These are phyloP conservation scores for Palloptera scutellata DNA, from an alignment of 2,888 invertebrate genomes.

Conservation along the genomic window DNA sequence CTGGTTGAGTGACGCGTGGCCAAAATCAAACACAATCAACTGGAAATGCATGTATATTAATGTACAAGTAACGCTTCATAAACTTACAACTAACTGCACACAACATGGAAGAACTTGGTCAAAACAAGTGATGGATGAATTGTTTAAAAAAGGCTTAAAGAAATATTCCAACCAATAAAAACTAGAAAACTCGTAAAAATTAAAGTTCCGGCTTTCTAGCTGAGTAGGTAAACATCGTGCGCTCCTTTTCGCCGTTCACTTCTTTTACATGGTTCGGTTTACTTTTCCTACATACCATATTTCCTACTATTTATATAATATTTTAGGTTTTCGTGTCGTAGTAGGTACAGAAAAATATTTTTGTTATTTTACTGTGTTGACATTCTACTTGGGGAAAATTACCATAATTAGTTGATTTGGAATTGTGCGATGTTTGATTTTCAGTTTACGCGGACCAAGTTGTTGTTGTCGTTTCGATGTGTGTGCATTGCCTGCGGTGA, in stretches of 20 bases:
- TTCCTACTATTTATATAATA: conserved; percentile 15
- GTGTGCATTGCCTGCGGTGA: conserved; percentile 15
- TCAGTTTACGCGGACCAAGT: conserved; percentile 9
- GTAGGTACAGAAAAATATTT: neutral
- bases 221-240: no score
- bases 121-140: no score
- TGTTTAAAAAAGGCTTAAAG: no score
- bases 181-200: neutral
- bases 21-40: conserved; percentile 53
- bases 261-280: conserved; percentile 35
- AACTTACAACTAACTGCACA: neutral
- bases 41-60: no score
- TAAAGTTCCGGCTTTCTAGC: neutral
- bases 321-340: conserved; percentile 19
- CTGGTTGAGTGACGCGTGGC: conserved; percentile 34
- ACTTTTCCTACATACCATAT: conserved; percentile 51
- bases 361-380: conserved; percentile 49
- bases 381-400: conserved; percentile 54
- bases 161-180: neutral
- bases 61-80: neutral
- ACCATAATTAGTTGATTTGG: conserved; percentile 59
- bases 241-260: neutral
- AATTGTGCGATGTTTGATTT: conserved; percentile 42
- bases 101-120: neutral
- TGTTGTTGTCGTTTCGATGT: conserved; percentile 22